Evolutionary conservation across 2,888 invertebrate genomes (phyloP).

Genomic region (Cotesia congregata): DNA sequence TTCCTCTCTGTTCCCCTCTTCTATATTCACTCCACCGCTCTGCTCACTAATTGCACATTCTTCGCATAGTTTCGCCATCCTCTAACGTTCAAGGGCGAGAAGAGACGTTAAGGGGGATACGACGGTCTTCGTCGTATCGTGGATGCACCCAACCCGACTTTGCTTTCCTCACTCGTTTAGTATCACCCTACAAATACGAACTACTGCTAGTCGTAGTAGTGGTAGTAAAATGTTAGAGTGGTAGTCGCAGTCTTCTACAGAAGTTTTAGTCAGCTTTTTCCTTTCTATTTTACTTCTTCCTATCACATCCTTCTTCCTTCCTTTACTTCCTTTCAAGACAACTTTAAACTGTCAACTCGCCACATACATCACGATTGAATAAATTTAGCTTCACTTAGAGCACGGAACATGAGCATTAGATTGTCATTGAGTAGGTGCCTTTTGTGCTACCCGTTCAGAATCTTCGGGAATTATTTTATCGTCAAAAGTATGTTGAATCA

Average conservation of each 20-base stretch:
- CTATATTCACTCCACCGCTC: slow-evolving; percentile 72
- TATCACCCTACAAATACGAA: slow-evolving; percentile 21
- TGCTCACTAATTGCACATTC: slow-evolving; percentile 96
- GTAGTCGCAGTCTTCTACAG: slow-evolving; percentile 2
- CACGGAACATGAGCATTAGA: too few species aligned
- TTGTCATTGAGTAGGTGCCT: too few species aligned
- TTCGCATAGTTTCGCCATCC: slow-evolving; percentile 91
- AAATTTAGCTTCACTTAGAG: background rate
- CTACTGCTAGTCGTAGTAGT: background rate
- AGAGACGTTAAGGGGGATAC: slow-evolving; percentile 71
- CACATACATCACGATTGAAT: slow-evolving; percentile 9
- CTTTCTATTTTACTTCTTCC: slow-evolving; percentile 15
- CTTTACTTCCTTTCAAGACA: slow-evolving; percentile 32
- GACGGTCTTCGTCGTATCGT: slow-evolving; percentile 41
- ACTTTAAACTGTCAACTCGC: slow-evolving; percentile 11
- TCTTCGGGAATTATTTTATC: too few species aligned
- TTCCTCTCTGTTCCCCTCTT: slow-evolving; percentile 25
- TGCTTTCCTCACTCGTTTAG: slow-evolving; percentile 43
- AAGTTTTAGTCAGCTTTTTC: slow-evolving; percentile 31
- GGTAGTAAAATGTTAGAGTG: background rate
- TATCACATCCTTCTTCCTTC: slow-evolving; percentile 35
- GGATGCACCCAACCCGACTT: slow-evolving; percentile 35
- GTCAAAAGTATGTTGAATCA: too few species aligned
- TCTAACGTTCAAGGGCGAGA: slow-evolving; percentile 62
- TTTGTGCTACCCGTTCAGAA: too few species aligned